These are phyloP conservation scores for Dione vanillae DNA, from an alignment of 2,888 invertebrate genomes.

Conservation along the genomic window DNA sequence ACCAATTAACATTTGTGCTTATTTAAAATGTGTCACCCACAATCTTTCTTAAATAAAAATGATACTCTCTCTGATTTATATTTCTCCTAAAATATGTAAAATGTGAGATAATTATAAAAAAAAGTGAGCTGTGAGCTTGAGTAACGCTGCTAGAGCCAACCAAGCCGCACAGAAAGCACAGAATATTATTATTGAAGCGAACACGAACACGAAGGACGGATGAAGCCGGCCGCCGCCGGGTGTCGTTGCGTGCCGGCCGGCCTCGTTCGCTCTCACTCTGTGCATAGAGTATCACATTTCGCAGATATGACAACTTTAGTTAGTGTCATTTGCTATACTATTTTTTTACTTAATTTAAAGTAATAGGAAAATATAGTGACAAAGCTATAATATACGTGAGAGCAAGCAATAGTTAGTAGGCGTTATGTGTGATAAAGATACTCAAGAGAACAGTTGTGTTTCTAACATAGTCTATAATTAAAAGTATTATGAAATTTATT, in stretches of 20 bases:
- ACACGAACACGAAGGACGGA: constrained; percentile 36
- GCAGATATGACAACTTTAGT: not conserved
- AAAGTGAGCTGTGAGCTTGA: not conserved
- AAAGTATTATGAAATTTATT: not conserved
- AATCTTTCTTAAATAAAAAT: not conserved
- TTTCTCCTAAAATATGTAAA: not conserved
- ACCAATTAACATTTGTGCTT: constrained; percentile 8
- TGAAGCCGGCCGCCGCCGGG: constrained; percentile 44
- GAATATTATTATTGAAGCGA: constrained; percentile 45
- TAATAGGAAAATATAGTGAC: no score
- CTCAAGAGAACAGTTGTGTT: not conserved
- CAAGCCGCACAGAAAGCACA: constrained; percentile 45
- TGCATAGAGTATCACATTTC: constrained; percentile 7
- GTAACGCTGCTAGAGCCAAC: constrained; percentile 37
- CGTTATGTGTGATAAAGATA: not conserved
- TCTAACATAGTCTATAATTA: not conserved
- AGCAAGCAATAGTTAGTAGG: not conserved
- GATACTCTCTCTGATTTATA: not conserved
- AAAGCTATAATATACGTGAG: not conserved
- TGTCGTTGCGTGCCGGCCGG: constrained; percentile 45
- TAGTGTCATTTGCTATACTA: not conserved
- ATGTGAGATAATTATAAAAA: not conserved
- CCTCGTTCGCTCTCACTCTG: constrained; percentile 44
- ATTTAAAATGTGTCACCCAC: constrained; percentile 9
- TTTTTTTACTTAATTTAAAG: not conserved